Evolutionary conservation across 1,140 invertebrate species (phyloP).

Genomic region (Bombus cullumanus): DNA sequence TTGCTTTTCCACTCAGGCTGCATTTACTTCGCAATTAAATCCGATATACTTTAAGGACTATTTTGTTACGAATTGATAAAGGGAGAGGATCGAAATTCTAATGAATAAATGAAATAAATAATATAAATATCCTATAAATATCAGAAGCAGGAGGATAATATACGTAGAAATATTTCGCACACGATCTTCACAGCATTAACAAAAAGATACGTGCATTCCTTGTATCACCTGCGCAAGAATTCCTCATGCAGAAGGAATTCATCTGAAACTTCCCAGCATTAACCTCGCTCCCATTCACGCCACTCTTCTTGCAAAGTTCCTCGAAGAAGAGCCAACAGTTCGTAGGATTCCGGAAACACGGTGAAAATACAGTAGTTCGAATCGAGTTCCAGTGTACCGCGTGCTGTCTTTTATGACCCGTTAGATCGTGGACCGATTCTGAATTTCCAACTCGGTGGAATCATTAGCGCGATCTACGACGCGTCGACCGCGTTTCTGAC

Average conservation of each 20-base stretch:
- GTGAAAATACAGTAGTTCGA: background rate
- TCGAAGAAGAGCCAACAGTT: background rate
- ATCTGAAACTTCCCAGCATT: background rate
- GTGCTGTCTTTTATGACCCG: background rate
- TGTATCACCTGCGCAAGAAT: background rate
- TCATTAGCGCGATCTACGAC: conserved; percentile 41
- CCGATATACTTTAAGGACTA: background rate
- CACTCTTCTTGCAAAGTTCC: background rate
- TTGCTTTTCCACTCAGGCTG: background rate
- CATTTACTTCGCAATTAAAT: background rate
- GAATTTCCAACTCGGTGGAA: conserved; percentile 25
- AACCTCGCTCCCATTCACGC: background rate
- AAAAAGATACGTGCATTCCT: background rate
- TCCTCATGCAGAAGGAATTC: background rate
- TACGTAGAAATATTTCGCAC: no score
- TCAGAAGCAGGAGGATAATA: no score
- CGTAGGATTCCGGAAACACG: background rate
- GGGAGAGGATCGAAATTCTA: background rate
- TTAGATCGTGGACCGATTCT: background rate
- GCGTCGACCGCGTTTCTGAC: conserved; percentile 25
- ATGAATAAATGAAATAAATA: background rate
- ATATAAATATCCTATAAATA: no score
- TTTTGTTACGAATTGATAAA: background rate
- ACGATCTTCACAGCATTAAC: no score
- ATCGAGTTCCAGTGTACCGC: background rate